phyloP scores from a whole-genome alignment of 2,888 invertebrate genomes.

The Silvanus unidentatus region DNA sequence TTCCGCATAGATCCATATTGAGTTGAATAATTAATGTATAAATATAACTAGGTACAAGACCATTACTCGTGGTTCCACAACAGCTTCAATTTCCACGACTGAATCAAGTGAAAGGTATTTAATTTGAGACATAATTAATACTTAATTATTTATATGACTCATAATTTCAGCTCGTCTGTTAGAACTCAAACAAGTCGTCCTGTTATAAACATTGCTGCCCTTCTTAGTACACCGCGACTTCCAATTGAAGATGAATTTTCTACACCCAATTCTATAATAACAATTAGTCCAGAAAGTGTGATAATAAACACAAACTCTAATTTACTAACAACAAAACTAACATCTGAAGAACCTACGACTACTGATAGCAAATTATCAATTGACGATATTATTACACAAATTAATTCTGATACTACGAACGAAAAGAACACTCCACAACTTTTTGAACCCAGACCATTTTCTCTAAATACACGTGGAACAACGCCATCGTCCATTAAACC shows the following conservation, averaged over 20 bases:
- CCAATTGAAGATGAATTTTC: conserved; percentile 4
- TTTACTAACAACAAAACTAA: conserved; percentile 10
- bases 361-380: conserved; percentile 6
- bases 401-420: conserved; percentile 10
- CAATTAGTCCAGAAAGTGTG: conserved; percentile 12
- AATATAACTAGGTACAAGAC: conserved; percentile 16
- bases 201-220: too few relatives aligned
- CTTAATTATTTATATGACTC: too few relatives aligned
- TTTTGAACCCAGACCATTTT: conserved; percentile 38
- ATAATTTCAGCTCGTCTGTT: too few relatives aligned
- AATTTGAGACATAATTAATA: not conserved
- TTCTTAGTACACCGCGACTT: too few relatives aligned
- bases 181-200: too few relatives aligned
- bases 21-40: not conserved
- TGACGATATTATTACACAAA: not conserved
- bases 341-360: conserved; percentile 9
- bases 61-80: conserved; percentile 18
- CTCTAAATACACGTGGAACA: conserved; percentile 27
- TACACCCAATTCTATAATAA: conserved; percentile 9
- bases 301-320: conserved; percentile 12
- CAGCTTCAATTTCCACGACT: conserved; percentile 5
- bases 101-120: conserved; percentile 2
- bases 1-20: too few relatives aligned
- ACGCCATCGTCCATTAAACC: conserved; percentile 30
- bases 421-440: conserved; percentile 29